A percentile compares a stretch with the other conserved stretches of the same genome.
phyloP scores from a whole-genome alignment of 2,113 vertebrate species.

The Acanthisitta chloris region DNA sequence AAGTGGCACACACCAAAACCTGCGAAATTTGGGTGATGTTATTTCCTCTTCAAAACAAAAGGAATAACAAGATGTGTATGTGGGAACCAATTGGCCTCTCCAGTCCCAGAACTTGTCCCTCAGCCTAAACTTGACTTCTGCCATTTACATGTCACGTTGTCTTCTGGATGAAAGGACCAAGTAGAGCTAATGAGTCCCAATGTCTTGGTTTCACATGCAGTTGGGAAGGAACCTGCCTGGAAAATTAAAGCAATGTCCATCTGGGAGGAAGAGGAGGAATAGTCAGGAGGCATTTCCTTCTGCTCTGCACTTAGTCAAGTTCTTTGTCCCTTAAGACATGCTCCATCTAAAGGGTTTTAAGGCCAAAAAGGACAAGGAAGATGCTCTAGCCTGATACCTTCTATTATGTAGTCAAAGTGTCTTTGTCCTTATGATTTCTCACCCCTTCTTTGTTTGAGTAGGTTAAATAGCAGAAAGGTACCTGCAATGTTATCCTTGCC shows the following conservation, averaged over 20 bases:
- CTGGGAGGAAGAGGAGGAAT: background rate
- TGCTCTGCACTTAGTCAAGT: background rate
- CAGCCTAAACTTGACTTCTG: background rate
- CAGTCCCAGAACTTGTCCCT: background rate
- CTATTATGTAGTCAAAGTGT: background rate
- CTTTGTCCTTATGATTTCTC: background rate
- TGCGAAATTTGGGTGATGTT: background rate
- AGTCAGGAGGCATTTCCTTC: background rate
- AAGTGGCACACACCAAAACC: background rate
- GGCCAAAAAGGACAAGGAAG: background rate
- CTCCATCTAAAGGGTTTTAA: background rate
- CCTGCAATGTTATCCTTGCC: background rate
- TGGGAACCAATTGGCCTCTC: background rate
- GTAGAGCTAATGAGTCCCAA: background rate
- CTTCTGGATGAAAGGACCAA: conserved; percentile 54
- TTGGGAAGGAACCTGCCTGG: background rate
- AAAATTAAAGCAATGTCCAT: background rate
- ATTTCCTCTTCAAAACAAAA: background rate
- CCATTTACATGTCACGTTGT: background rate
- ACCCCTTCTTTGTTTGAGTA: background rate
- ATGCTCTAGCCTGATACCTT: background rate
- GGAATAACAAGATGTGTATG: background rate
- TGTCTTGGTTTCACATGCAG: conserved; percentile 23
- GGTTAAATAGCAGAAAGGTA: background rate
- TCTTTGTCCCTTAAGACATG: conserved; percentile 33